A percentile compares a stretch with the other conserved stretches of the same genome.
Conservation (phyloP, 1,140 invertebrate genomes). For the Micrasema minimum region DNA sequence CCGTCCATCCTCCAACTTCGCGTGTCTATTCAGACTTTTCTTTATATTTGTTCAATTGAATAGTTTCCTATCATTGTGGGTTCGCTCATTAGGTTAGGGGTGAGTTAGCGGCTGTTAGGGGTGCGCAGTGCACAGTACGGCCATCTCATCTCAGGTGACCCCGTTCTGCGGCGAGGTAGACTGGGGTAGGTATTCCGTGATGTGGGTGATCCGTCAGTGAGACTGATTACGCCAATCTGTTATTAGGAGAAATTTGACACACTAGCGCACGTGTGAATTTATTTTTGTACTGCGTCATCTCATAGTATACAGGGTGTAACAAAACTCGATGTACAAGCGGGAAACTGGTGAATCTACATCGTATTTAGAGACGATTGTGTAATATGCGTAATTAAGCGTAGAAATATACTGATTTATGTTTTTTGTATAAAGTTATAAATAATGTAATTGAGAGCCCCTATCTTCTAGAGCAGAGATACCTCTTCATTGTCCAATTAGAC, state of each 20-base stretch:
- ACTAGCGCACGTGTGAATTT: neutral
- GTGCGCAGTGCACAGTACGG: no score
- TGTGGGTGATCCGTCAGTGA: conserved; percentile 1
- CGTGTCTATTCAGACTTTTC: neutral
- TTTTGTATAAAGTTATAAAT: no score
- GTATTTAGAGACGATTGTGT: no score
- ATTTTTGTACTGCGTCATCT: no score
- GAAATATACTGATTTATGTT: no score
- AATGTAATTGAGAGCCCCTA: no score
- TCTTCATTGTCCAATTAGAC: no score
- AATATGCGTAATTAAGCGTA: no score
- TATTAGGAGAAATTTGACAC: neutral
- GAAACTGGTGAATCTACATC: no score
- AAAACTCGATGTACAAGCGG: no score
- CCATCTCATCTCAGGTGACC: neutral
- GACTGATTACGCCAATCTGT: conserved; percentile 4
- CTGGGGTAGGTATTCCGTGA: neutral
- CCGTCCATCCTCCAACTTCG: neutral
- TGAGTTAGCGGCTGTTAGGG: neutral
- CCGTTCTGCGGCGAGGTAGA: neutral
- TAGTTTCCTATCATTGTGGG: conserved; percentile 5
- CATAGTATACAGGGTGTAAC: no score
- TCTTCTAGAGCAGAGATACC: no score
- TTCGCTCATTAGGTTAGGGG: conserved; percentile 6
- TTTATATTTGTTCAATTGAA: neutral